Evolutionary conservation across 1,140 invertebrate species (phyloP).

Genomic region (Atta cephalotes): DNA sequence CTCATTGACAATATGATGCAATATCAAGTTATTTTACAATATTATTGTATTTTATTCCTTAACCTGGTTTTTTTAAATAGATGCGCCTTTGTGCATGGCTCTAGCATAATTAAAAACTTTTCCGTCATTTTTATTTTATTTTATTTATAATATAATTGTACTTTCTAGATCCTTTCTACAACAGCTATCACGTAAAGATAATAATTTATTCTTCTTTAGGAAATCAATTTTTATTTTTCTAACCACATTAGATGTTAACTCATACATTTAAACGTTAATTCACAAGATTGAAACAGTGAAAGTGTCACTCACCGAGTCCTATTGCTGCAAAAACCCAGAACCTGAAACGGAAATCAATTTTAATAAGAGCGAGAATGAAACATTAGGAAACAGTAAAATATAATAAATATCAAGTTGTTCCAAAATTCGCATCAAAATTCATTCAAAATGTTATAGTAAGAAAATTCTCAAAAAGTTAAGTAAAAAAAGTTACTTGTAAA

Average conservation of each 20-base stretch:
- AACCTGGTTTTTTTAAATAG: neutral
- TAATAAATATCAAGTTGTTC: neutral
- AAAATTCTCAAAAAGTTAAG: no score
- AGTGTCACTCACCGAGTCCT: slow-evolving; percentile 65
- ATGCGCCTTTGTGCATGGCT: neutral
- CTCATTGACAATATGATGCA: neutral
- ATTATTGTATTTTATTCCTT: slow-evolving; percentile 10
- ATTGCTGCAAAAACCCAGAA: slow-evolving; percentile 59
- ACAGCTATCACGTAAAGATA: neutral
- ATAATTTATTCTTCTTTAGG: neutral
- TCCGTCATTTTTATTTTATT: neutral
- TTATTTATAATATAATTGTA: slow-evolving; percentile 9
- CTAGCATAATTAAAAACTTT: neutral
- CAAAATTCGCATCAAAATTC: no score
- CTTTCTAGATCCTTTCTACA: neutral
- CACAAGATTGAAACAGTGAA: slow-evolving; percentile 62
- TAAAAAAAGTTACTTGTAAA: no score
- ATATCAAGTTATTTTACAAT: slow-evolving; percentile 6
- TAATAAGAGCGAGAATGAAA: slow-evolving; percentile 58
- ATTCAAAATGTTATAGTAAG: no score
- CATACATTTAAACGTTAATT: slow-evolving; percentile 74
- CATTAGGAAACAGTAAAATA: neutral
- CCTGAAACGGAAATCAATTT: slow-evolving; percentile 71
- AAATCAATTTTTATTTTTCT: neutral
- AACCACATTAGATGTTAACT: neutral